Evolutionary conservation across 1,140 invertebrate species (phyloP), one percentile per base, ranked within the genome.

Genomic region (Bemisia tabaci): DNA sequence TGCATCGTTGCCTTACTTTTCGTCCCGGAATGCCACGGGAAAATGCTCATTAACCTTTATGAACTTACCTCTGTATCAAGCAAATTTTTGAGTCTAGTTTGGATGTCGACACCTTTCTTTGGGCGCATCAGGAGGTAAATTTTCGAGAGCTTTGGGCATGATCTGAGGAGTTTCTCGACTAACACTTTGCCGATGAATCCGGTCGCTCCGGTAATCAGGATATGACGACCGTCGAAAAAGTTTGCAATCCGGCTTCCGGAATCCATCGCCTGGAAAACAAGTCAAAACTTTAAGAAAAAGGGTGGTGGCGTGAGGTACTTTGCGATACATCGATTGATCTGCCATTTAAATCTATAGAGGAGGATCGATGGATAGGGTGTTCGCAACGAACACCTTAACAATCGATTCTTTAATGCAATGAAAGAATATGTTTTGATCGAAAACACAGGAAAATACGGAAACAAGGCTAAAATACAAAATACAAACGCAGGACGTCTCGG

Each of bases 161-260:
- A 88, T 69, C 89, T 80, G 9, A 90, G 76, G 24, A 90, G 73
- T 75, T 92, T 92, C 76, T 91, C 88, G 0, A 92, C 83, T 1
- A 91, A 78, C 60, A 79, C 84, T 75, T 90, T 90, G 11, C 88
- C 88, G 75, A 90, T 80, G 73, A 89, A 90, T 23, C 86, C 86
- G 2, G 85, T 85, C 1, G 74, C 79, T 1, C 82, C 82, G 2
- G 81, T 83, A n/a, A 84, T 71, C 21, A 84, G 72, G 12, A 89
- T 74, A 64, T 76, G 78, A 68, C 82, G 80, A 2, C 79, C 79
- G n/a, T 72, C 67, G 74, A 82, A 88, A 78, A 84, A 88, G 24
- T 67, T 60, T 25, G 25, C 33, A 25, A 65, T 65, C 17, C 25
- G 23, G 22, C 48, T 65, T 59, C 58, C 64, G 12, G n/a, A 22